These are phyloP conservation scores for Drosophila obscura DNA, from an alignment of 1,140 invertebrate species.

Conservation along the genomic window DNA sequence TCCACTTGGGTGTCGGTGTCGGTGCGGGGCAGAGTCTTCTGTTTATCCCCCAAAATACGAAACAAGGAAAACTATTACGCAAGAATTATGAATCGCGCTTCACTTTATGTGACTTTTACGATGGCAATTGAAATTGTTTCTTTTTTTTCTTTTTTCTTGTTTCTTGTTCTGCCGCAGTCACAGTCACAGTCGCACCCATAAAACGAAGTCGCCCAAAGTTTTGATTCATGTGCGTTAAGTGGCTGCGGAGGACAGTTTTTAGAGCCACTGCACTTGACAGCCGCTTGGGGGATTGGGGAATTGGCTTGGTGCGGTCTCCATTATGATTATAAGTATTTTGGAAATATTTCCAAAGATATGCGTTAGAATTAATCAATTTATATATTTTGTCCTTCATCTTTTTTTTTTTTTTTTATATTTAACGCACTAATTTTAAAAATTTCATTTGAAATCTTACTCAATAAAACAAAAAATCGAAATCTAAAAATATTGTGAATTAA, in stretches of 20 bases:
- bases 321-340: too few species aligned
- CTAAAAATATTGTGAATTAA: too few species aligned
- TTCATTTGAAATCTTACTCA: too few species aligned
- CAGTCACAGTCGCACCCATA: constrained; percentile 4
- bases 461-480: too few species aligned
- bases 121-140: constrained; percentile 54
- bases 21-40: constrained; percentile 1
- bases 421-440: too few species aligned
- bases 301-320: neutral
- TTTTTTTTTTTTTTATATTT: too few species aligned
- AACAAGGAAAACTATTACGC: constrained; percentile 30
- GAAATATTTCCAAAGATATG: too few species aligned
- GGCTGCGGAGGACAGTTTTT: neutral
- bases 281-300: too few species aligned
- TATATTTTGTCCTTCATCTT: too few species aligned
- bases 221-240: constrained; percentile 24
- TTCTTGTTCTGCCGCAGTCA: constrained; percentile 1
- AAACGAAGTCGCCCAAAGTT: constrained; percentile 16
- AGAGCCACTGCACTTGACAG: neutral
- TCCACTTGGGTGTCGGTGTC: neutral
- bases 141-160: constrained; percentile 47
- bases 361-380: too few species aligned
- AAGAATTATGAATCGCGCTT: constrained; percentile 47
- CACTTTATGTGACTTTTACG: constrained; percentile 67
- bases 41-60: constrained; percentile 18